Evolutionary conservation across 2,888 invertebrate species (phyloP), one percentile per base, ranked within the genome.

Genomic region (Agapetus fuscipes): DNA sequence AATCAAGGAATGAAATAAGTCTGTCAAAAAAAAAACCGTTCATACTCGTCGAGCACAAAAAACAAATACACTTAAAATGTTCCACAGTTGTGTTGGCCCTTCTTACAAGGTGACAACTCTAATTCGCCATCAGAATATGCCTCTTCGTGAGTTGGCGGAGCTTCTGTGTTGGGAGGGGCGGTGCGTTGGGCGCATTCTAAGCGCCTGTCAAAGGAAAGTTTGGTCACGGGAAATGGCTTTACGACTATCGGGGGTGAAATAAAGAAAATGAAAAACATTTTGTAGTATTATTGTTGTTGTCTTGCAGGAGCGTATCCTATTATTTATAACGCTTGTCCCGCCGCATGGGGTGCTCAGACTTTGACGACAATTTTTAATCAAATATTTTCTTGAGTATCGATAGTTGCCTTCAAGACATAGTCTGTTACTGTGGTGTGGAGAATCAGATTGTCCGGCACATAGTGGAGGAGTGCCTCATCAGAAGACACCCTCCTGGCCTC

Each of bases 211-310:
- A 69, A 69, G 68, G 67, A 69, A 76, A 76, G 74, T 79, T 80
- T 77, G 82, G 83, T 83, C 81, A 83, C 78, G 83, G 78, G 79
- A 82, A 83, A 83, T 82, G 83, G 80, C 74, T 83, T 83, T 83
- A 83, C 78, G 81, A 80, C 76, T 76, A 75, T 74, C 83, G 72
- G 65, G 83, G 83, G 83, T 80, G 77, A 80, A 79, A 82, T 83
- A 82, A 83, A 83, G 83, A 82, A 83, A 83, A 83, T 83, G 83
- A 83, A 83, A 81, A 81, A 81, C 80, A 81, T 79, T 78, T 69
- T 70, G 68, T 70, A 68, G 70, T 70, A 70, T 70, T 70, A 70
- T 70, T 70, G 68, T 68, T 69, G 68, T 64, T 38, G 35, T 39
- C 40, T 40, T 35, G 30, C 6, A 14, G 20, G 37, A 30, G 37